Conservation (phyloP, 1,140 invertebrate species). For the Eupeodes corollae region DNA sequence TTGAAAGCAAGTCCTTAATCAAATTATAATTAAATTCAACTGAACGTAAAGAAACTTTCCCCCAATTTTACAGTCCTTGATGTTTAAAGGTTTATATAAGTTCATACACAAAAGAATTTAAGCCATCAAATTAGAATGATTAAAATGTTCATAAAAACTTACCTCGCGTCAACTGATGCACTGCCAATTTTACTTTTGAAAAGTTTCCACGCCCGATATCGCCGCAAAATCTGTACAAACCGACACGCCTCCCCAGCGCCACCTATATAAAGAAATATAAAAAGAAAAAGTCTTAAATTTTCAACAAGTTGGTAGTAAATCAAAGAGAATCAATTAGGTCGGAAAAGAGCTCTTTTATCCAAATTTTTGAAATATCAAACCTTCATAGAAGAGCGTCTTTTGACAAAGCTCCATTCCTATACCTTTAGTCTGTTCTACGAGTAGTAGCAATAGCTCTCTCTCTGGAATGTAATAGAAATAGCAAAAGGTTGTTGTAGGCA, state of each 20-base stretch:
- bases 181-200: slow-evolving; percentile 76
- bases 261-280: slow-evolving; percentile 17
- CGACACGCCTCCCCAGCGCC: slow-evolving; percentile 38
- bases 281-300: neutral
- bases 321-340: neutral
- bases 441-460: no score
- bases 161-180: slow-evolving; percentile 76
- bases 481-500: no score
- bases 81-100: neutral
- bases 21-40: neutral
- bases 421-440: no score
- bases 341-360: no score
- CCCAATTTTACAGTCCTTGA: no score
- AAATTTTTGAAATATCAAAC: no score
- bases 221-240: slow-evolving; percentile 40
- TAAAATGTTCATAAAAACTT: slow-evolving; percentile 19
- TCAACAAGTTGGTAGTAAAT: neutral
- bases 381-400: no score
- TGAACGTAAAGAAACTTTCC: neutral
- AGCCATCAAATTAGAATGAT: neutral
- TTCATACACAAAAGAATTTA: neutral
- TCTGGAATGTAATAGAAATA: no score
- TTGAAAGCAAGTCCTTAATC: neutral
- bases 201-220: slow-evolving; percentile 76
- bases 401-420: no score